Percentiles rank a stretch among this genome's conserved stretches.
Conservation (phyloP, 2,888 invertebrate genomes). For the Punctoribates punctum region DNA sequence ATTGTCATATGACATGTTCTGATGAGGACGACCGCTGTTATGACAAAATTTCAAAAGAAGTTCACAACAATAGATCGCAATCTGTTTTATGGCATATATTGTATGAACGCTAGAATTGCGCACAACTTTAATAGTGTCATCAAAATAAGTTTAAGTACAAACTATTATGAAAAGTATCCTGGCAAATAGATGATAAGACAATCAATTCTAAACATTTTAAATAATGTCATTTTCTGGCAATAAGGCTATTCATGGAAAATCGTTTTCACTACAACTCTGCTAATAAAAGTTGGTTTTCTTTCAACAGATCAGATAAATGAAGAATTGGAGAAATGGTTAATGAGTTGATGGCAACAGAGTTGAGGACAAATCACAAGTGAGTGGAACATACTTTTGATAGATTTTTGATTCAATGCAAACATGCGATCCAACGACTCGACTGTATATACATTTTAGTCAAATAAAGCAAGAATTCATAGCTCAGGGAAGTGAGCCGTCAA, state of each 20-base stretch:
- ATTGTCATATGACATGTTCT: background rate
- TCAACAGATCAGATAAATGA: background rate
- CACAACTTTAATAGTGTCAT: background rate
- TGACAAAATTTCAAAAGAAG: background rate
- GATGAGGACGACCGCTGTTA: background rate
- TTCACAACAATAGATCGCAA: conserved; percentile 5
- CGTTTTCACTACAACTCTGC: background rate
- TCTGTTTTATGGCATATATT: background rate
- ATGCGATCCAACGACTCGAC: background rate
- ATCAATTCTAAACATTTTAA: background rate
- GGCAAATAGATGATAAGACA: background rate
- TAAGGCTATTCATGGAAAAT: background rate
- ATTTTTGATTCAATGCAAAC: background rate
- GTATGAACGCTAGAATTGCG: too few species aligned
- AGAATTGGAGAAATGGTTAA: background rate
- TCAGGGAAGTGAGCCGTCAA: background rate
- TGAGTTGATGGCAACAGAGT: background rate
- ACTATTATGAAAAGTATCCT: background rate
- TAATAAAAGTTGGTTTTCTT: background rate
- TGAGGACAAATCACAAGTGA: background rate
- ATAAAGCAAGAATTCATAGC: background rate
- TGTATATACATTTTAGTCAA: background rate
- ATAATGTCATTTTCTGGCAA: background rate
- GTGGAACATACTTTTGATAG: background rate
- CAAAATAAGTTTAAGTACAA: background rate